Conservation (phyloP, 2,888 invertebrate genomes). For the Quadroppia sp. region DNA sequence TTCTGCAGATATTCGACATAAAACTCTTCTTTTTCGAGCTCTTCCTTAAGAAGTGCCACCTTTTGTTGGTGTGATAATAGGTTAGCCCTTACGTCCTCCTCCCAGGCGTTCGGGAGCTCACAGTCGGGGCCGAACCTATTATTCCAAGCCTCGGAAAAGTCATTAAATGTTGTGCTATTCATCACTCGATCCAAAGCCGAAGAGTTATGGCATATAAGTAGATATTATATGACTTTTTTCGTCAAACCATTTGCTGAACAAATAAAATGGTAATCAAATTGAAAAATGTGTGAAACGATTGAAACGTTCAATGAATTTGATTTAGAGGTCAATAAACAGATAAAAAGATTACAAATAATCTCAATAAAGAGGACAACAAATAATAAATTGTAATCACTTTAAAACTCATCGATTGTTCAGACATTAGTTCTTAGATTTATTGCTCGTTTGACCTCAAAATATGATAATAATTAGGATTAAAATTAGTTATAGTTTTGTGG, state of each 20-base stretch:
- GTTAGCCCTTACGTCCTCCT: conserved; percentile 85
- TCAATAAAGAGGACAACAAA: conserved; percentile 1
- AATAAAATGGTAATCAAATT: background rate
- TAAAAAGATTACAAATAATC: background rate
- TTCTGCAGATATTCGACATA: conserved; percentile 84
- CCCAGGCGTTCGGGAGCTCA: conserved; percentile 75
- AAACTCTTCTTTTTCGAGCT: conserved; percentile 82
- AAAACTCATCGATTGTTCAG: background rate
- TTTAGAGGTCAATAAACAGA: conserved; percentile 1
- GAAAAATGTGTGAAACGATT: background rate
- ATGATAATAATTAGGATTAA: background rate
- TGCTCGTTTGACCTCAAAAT: background rate
- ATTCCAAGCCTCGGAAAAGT: conserved; percentile 86
- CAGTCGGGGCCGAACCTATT: conserved; percentile 79
- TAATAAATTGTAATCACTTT: background rate
- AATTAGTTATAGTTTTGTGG: background rate
- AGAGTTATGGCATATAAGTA: too few relatives aligned
- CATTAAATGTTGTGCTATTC: conserved; percentile 69
- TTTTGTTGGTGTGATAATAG: conserved; percentile 82
- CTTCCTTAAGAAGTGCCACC: conserved; percentile 72
- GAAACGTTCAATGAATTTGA: background rate
- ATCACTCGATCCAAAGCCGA: background rate
- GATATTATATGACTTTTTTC: background rate
- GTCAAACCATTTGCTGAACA: background rate
- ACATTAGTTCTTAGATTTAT: background rate